Evolutionary conservation across 2,888 invertebrate species (phyloP).

Genomic region (Drosophila colorata): DNA sequence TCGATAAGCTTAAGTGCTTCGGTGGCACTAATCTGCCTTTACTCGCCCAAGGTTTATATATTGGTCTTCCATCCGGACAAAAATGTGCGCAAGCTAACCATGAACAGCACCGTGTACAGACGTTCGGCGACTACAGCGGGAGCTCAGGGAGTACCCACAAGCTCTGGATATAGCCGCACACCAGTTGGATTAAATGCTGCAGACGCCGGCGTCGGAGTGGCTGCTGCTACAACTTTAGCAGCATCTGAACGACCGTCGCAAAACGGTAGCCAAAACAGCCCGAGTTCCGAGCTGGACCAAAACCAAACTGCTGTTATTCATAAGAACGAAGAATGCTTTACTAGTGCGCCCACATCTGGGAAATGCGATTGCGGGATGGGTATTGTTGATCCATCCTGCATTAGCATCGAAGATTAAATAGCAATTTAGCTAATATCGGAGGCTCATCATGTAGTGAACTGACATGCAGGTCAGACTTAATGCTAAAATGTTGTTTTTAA

Average conservation of each 20-base stretch:
- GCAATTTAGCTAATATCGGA: background rate
- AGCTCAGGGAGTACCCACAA: constrained; percentile 51
- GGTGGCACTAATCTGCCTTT: constrained; percentile 90
- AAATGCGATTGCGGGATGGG: constrained; percentile 30
- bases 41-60: constrained; percentile 91
- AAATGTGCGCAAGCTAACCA: constrained; percentile 87
- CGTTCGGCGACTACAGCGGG: constrained; percentile 71
- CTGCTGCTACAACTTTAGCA: constrained; percentile 25
- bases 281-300: constrained; percentile 25
- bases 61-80: constrained; percentile 92
- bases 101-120: constrained; percentile 83
- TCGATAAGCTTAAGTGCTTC: constrained; percentile 92
- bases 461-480: background rate
- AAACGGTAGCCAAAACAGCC: constrained; percentile 34
- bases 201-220: constrained; percentile 14
- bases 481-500: background rate
- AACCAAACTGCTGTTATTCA: constrained; percentile 41
- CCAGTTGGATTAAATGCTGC: constrained; percentile 31
- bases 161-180: constrained; percentile 68
- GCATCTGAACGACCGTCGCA: constrained; percentile 31
- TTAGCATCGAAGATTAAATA: constrained; percentile 29
- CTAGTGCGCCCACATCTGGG: constrained; percentile 19
- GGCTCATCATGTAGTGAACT: background rate
- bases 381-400: constrained; percentile 17
- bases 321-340: constrained; percentile 41